A percentile compares a stretch with the other conserved stretches of the same genome.
These are phyloP conservation scores for Calyptommatus sinebrachiatus DNA, from an alignment of 2,113 vertebrate species.

Conservation along the genomic window DNA sequence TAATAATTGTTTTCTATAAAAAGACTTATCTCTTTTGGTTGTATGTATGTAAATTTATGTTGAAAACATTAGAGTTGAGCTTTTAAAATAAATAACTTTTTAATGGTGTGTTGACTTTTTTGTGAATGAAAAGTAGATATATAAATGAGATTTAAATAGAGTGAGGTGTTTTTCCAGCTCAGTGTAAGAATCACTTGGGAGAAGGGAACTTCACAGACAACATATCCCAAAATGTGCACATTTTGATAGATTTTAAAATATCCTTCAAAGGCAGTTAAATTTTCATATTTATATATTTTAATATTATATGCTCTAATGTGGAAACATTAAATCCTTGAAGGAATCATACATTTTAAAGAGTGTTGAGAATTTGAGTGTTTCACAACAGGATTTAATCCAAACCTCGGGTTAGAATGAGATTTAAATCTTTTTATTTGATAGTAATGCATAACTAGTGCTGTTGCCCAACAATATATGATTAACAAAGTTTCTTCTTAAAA, in stretches of 20 bases:
- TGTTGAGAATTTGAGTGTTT: conserved; percentile 11
- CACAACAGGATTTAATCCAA: conserved; percentile 18
- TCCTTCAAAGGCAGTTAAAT: conserved; percentile 10
- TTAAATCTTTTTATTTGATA: not conserved
- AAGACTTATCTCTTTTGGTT: conserved; percentile 21
- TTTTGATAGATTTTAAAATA: conserved; percentile 44
- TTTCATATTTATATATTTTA: conserved; percentile 18
- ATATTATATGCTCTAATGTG: not conserved
- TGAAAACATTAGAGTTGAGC: conserved; percentile 52
- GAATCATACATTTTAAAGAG: conserved; percentile 15
- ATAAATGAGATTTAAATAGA: conserved; percentile 28
- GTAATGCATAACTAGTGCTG: not conserved
- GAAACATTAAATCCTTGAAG: not conserved
- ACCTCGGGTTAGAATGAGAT: not conserved
- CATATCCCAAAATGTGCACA: conserved; percentile 27
- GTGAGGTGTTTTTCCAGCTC: conserved; percentile 42
- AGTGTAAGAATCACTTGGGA: conserved; percentile 4
- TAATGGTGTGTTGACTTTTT: conserved; percentile 58
- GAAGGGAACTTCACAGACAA: conserved; percentile 9
- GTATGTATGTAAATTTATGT: conserved; percentile 57
- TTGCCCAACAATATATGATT: not conserved
- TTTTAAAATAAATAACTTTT: conserved; percentile 55
- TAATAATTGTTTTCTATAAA: conserved; percentile 28
- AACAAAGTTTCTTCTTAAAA: not conserved
- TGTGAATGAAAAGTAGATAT: conserved; percentile 65